Evolutionary conservation across 2,113 vertebrate species (phyloP), one percentile per base, ranked within the genome.

Genomic region (Entosphenus tridentatus): DNA sequence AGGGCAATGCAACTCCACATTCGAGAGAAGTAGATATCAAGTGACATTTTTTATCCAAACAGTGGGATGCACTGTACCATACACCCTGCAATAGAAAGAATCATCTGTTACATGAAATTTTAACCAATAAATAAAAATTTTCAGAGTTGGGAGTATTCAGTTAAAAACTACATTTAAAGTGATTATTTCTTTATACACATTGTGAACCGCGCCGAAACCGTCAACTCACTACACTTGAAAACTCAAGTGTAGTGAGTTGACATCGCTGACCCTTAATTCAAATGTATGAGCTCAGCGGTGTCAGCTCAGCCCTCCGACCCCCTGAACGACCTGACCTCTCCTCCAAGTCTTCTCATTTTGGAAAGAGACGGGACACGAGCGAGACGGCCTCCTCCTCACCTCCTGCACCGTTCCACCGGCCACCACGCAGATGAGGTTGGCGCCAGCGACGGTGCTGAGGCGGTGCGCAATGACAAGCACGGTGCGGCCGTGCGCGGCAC

Each of bases 401-500:
- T 93, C 91, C 0, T 79, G 83, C 71, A 92, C 82, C 0, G 72
- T 76, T 10, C 89, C 91, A 0, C 77, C 80, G 56, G 84, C 83
- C 79, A 95, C 82, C 71, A 95, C 89, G 3, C 86, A 82, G 55
- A 95, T 95, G 70, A 81, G 74, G 73, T 89, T 80, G 0, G 90
- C 90, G 0, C 72, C 78, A 1, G 80, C 84, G 12, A 96, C 82
- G n/a, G 91, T 93, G 78, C 91, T 95, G 73, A 96, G 83, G 8
- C 90, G 83, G 75, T 96, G 90, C 9, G 91, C 90, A 2, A 96
- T 96, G 76, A 96, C 80, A 39, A 96, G 82, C 70, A 96, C 90
- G 0, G 91, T 95, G 73, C 88, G 91, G 18, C 89, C 91, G 0
- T 71, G 14, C 0, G 78, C 81, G 1, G 87, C 90, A 0, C 81